phyloP scores from a whole-genome alignment of 2,113 vertebrate genomes.

The Aix galericulata region DNA sequence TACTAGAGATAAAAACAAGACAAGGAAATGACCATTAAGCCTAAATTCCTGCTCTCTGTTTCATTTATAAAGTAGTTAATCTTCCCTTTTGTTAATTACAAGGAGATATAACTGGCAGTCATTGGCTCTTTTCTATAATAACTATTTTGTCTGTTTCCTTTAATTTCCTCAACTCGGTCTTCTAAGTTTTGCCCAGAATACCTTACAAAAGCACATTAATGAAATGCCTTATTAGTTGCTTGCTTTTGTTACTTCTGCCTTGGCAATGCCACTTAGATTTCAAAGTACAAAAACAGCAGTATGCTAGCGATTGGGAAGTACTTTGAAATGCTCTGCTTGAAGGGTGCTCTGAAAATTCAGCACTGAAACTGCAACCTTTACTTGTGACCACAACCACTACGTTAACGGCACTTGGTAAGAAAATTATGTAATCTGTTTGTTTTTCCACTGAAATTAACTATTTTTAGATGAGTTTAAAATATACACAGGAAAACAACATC shows the following conservation, averaged over 20 bases:
- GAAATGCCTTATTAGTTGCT: constrained; percentile 45
- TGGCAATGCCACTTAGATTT: neutral
- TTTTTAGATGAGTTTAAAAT: constrained; percentile 56
- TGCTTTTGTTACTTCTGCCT: constrained; percentile 39
- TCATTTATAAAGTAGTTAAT: neutral
- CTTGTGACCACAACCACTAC: neutral
- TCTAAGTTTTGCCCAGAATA: constrained; percentile 26
- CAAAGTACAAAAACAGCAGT: neutral
- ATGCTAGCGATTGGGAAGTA: neutral
- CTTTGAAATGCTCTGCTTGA: neutral
- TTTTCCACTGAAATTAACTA: constrained; percentile 41
- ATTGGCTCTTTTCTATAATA: constrained; percentile 25
- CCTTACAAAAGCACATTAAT: constrained; percentile 33
- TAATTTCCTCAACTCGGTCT: constrained; percentile 31
- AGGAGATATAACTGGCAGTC: neutral
- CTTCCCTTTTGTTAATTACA: constrained; percentile 9
- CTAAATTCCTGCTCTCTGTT: neutral
- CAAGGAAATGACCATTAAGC: neutral
- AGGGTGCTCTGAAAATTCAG: neutral
- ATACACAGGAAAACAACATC: neutral
- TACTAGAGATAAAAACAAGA: neutral
- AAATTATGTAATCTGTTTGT: constrained; percentile 35
- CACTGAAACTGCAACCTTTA: constrained; percentile 19
- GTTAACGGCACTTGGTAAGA: neutral
- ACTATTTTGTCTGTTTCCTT: constrained; percentile 27